A percentile compares a stretch with the other conserved stretches of the same genome.
Evolutionary conservation across 1,140 invertebrate species (phyloP).

Genomic region (Plectrocnemia conspersa): DNA sequence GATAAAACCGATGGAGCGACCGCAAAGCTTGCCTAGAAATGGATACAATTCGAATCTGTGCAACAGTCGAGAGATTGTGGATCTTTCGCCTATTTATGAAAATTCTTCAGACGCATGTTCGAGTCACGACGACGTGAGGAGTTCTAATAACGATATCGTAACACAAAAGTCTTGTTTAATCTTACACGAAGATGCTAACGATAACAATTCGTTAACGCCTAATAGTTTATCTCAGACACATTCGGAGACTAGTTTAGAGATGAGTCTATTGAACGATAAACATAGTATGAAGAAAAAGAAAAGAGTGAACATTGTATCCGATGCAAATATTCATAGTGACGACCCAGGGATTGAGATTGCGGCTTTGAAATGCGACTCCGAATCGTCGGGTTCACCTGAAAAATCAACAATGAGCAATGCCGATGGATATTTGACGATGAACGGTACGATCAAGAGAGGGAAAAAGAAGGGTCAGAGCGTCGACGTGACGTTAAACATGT

Average conservation of each 20-base stretch:
- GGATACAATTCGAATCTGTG: conserved; percentile 43
- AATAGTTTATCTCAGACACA: conserved; percentile 50
- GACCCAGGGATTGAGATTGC: conserved; percentile 50
- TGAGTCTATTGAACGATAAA: conserved; percentile 49
- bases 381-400: conserved; percentile 47
- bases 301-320: conserved; percentile 57
- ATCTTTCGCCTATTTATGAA: conserved; percentile 51
- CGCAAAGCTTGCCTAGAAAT: conserved; percentile 42
- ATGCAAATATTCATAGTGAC: conserved; percentile 50
- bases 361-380: conserved; percentile 46
- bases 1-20: conserved; percentile 28
- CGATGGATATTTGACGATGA: conserved; percentile 59
- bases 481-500: conserved; percentile 67
- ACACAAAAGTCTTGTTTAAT: conserved; percentile 43
- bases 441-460: conserved; percentile 68
- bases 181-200: conserved; percentile 45
- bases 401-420: conserved; percentile 46
- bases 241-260: conserved; percentile 51
- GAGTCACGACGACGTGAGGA: conserved; percentile 47
- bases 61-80: conserved; percentile 49
- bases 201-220: conserved; percentile 47
- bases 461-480: conserved; percentile 68
- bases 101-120: conserved; percentile 52
- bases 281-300: conserved; percentile 56
- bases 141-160: conserved; percentile 42